Conservation (phyloP, 1,140 invertebrate genomes). For the Atta texana region DNA sequence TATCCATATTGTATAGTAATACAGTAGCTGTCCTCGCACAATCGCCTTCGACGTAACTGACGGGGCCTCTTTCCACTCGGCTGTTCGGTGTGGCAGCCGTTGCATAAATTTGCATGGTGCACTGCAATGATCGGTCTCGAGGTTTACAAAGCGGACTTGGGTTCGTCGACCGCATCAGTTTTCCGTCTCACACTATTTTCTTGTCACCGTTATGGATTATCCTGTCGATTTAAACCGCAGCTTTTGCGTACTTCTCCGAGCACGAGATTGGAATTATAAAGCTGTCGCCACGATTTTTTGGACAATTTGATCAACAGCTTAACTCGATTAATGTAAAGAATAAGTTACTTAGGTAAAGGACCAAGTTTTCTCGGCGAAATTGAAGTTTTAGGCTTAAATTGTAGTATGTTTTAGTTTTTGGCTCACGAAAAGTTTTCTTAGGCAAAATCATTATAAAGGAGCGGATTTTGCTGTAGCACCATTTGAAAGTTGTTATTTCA, state of each 20-base stretch:
- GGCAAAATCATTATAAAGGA: too few relatives aligned
- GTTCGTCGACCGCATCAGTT: constrained; percentile 56
- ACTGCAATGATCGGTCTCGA: constrained; percentile 47
- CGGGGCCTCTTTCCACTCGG: constrained; percentile 51
- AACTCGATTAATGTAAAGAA: background rate
- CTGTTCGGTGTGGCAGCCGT: constrained; percentile 27
- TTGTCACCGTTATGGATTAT: constrained; percentile 71
- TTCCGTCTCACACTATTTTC: constrained; percentile 58
- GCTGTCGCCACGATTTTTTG: background rate
- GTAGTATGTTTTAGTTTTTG: too few relatives aligned
- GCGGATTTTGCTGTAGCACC: too few relatives aligned
- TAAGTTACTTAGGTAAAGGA: background rate
- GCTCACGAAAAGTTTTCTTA: too few relatives aligned
- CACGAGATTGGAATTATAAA: constrained; percentile 21
- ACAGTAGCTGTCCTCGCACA: constrained; percentile 32
- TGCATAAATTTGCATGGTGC: constrained; percentile 69
- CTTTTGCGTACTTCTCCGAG: background rate
- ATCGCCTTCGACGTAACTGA: constrained; percentile 56
- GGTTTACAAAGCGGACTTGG: constrained; percentile 48
- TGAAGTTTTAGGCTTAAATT: too few relatives aligned
- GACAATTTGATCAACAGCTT: constrained; percentile 11
- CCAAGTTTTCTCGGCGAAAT: too few relatives aligned
- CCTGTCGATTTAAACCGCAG: constrained; percentile 35
- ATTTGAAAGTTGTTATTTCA: too few relatives aligned
- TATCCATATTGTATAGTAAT: background rate